A percentile compares a stretch with the other conserved stretches of the same genome.
Conservation (phyloP, 2,888 invertebrate species). For the Apotomis turbidana region DNA sequence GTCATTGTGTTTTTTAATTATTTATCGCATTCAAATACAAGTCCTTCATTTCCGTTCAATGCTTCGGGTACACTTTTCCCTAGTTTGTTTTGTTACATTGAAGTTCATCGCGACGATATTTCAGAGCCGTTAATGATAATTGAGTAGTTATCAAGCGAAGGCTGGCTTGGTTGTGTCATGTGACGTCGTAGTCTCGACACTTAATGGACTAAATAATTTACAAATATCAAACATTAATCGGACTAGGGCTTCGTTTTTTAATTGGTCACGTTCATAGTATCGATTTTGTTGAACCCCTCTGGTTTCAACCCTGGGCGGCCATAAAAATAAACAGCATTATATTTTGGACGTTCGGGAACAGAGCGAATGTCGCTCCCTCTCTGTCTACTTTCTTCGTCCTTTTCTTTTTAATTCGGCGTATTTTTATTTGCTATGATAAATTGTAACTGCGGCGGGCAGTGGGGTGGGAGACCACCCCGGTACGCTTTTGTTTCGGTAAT, state of each 20-base stretch:
- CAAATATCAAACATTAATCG: conserved; percentile 58
- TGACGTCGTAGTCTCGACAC: conserved; percentile 20
- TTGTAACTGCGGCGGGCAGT: conserved; percentile 73
- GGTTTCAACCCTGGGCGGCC: conserved; percentile 55
- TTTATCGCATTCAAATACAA: too few species aligned
- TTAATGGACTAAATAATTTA: conserved; percentile 51
- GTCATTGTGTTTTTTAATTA: background rate
- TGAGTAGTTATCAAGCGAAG: background rate
- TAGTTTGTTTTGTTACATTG: background rate
- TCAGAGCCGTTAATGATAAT: background rate
- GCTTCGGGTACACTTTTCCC: too few species aligned
- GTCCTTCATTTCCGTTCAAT: too few species aligned
- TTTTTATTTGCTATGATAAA: conserved; percentile 84
- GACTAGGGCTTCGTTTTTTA: conserved; percentile 52
- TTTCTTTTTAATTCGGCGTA: conserved; percentile 82
- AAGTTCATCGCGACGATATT: background rate
- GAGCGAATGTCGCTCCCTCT: conserved; percentile 69
- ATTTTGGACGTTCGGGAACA: conserved; percentile 68
- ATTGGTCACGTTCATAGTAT: conserved; percentile 60
- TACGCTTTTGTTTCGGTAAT: conserved; percentile 82
- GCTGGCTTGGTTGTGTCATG: background rate
- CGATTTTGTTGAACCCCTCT: conserved; percentile 63
- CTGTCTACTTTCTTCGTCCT: conserved; percentile 75
- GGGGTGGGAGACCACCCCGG: conserved; percentile 54
- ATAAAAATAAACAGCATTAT: conserved; percentile 70